These are phyloP conservation scores for Rhingia campestris DNA, from an alignment of 2,888 invertebrate genomes.

Conservation along the genomic window DNA sequence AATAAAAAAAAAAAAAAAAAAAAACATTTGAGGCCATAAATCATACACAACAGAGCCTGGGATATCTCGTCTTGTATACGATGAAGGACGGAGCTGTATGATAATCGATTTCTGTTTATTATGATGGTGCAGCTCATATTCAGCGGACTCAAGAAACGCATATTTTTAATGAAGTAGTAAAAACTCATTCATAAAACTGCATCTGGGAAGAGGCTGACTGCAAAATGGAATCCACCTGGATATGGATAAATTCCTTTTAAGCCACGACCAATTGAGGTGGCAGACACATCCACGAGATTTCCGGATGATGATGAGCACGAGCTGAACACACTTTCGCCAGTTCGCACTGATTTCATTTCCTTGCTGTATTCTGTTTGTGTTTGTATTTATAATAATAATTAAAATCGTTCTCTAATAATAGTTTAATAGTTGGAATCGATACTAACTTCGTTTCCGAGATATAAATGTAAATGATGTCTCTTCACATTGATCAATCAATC, in stretches of 20 bases:
- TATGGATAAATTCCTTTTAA: conserved; percentile 20
- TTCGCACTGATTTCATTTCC: conserved; percentile 39
- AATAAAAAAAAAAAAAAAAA: conserved; percentile 49
- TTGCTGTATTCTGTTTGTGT: conserved; percentile 6
- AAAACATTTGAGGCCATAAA: conserved; percentile 70
- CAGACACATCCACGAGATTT: conserved; percentile 18
- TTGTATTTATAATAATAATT: no score
- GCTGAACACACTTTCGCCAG: conserved; percentile 67
- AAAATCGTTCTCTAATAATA: neutral
- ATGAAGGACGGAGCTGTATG: conserved; percentile 72
- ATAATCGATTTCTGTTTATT: conserved; percentile 83
- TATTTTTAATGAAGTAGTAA: conserved; percentile 82
- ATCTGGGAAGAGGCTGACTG: conserved; percentile 6
- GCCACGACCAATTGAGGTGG: conserved; percentile 39
- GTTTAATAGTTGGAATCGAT: no score
- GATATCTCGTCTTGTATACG: conserved; percentile 5
- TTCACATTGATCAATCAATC: no score
- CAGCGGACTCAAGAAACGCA: conserved; percentile 39
- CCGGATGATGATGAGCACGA: conserved; percentile 63
- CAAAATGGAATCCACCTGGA: conserved; percentile 13
- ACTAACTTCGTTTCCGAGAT: no score
- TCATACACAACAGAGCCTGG: conserved; percentile 63
- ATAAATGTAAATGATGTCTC: no score
- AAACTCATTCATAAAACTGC: conserved; percentile 82
- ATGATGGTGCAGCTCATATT: conserved; percentile 54